These are phyloP conservation scores for Pararge aegeria DNA, from an alignment of 1,140 invertebrate genomes.

Conservation along the genomic window DNA sequence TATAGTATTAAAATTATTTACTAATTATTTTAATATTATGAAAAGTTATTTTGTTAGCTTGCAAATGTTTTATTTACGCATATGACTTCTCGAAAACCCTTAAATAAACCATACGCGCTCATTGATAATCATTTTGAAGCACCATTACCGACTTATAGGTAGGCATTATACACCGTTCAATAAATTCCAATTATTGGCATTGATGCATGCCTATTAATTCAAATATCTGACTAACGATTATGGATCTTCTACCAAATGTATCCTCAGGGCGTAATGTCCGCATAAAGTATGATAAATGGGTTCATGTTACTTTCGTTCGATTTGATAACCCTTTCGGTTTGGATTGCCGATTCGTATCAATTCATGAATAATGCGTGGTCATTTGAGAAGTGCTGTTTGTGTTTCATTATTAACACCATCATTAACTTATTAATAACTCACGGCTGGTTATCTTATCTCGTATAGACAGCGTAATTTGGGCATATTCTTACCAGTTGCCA, in stretches of 20 bases:
- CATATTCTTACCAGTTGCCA: no score
- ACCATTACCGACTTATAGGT: background rate
- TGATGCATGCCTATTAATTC: slow-evolving; percentile 2
- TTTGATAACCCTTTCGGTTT: background rate
- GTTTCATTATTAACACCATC: no score
- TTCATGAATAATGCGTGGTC: background rate
- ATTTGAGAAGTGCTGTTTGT: no score
- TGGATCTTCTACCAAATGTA: slow-evolving; percentile 1
- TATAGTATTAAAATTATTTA: no score
- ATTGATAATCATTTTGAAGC: background rate
- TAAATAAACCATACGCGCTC: background rate
- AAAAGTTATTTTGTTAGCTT: no score
- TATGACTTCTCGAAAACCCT: no score
- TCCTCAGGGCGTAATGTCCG: background rate
- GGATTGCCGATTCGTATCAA: background rate
- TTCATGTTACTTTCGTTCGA: background rate
- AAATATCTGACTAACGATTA: slow-evolving; percentile 1
- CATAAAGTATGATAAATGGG: slow-evolving; percentile 4
- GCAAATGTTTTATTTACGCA: no score
- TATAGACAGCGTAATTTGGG: no score
- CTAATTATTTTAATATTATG: no score
- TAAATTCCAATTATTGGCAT: background rate
- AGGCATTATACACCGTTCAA: background rate
- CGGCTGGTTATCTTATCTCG: no score
- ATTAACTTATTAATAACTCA: no score